phyloP scores from a whole-genome alignment of 2,113 vertebrate genomes.

The Pedionomus torquatus region DNA sequence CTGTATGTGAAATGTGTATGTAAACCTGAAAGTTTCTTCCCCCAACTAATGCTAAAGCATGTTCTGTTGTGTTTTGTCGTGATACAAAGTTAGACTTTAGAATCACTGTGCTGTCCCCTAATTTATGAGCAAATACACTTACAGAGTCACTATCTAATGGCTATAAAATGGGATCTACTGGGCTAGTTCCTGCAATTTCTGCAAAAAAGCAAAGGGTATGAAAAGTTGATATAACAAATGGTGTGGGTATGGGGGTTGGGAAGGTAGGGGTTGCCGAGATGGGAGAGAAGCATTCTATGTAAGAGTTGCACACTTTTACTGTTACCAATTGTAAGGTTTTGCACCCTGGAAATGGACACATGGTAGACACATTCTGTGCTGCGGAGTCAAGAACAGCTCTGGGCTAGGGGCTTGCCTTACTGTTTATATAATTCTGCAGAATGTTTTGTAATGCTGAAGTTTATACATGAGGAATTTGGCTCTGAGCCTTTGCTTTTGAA shows the following conservation, averaged over 20 bases:
- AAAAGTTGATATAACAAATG: background rate
- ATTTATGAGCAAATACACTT: background rate
- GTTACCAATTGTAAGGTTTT: background rate
- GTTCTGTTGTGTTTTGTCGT: background rate
- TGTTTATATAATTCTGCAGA: background rate
- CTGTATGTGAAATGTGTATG: rapidly evolving
- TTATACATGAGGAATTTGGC: conserved; percentile 25
- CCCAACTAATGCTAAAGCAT: background rate
- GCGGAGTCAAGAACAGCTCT: background rate
- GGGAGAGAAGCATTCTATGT: background rate
- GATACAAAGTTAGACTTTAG: background rate
- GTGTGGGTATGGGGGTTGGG: no score
- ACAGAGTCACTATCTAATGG: background rate
- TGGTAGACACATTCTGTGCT: background rate
- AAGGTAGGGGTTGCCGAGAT: no score
- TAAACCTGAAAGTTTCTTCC: background rate
- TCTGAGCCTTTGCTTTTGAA: background rate
- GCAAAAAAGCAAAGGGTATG: background rate
- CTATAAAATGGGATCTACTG: background rate
- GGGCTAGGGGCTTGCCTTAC: background rate
- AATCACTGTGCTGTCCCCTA: background rate
- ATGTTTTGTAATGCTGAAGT: background rate
- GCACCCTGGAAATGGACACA: background rate
- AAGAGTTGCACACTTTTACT: background rate
- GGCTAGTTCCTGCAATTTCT: background rate